Evolutionary conservation across 2,113 vertebrate species (phyloP).

Genomic region (Cyprinus carpio): DNA sequence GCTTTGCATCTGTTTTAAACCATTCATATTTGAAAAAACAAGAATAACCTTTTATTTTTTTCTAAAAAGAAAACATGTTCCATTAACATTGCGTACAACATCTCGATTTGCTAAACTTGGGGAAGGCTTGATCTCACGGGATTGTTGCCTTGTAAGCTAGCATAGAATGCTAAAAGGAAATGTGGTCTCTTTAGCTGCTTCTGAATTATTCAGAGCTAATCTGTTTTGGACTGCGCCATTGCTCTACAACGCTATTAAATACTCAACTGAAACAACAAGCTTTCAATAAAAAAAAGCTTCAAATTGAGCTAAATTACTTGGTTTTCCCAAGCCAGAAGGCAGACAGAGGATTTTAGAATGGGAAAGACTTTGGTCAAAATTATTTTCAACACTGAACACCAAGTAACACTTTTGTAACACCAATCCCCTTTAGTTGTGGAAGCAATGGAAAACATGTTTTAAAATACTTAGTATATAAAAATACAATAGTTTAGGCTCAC

Average conservation of each 20-base stretch:
- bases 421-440: not conserved
- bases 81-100: not conserved
- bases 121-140: not conserved
- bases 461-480: not conserved
- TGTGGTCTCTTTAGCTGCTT: slow-evolving; percentile 32
- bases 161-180: slow-evolving; percentile 20
- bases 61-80: not conserved
- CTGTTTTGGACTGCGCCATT: slow-evolving; percentile 18
- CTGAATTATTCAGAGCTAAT: slow-evolving; percentile 39
- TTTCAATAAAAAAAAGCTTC: slow-evolving; percentile 1
- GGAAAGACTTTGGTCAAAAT: slow-evolving; percentile 13
- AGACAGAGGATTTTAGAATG: not conserved
- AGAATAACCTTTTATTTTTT: not conserved
- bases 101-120: not conserved
- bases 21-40: not conserved
- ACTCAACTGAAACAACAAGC: slow-evolving; percentile 12
- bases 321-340: slow-evolving; percentile 1
- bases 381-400: not conserved
- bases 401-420: not conserved
- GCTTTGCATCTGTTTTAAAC: not conserved
- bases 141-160: slow-evolving; percentile 17
- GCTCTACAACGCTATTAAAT: slow-evolving; percentile 37
- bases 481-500: not conserved
- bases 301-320: slow-evolving; percentile 10
- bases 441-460: not conserved